These are phyloP conservation scores for Gryon sp. DNA, from an alignment of 1,140 invertebrate genomes.

Conservation along the genomic window DNA sequence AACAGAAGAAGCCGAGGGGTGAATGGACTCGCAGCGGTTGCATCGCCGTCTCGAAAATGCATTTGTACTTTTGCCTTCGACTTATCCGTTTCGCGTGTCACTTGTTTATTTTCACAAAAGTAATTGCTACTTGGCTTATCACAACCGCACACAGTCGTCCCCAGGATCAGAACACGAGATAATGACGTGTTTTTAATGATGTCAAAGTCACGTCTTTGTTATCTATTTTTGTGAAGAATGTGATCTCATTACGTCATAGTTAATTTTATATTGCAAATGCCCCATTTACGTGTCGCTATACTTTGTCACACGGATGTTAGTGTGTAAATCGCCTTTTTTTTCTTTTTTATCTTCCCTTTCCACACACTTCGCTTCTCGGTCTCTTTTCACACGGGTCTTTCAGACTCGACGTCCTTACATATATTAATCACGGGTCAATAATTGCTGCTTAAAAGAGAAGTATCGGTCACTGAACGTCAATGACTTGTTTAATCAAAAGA, in stretches of 20 bases:
- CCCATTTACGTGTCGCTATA: conserved; percentile 40
- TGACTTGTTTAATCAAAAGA: conserved; percentile 51
- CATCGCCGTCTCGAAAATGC: conserved; percentile 10
- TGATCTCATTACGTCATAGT: conserved; percentile 50
- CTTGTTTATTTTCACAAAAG: conserved; percentile 9
- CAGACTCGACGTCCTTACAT: conserved; percentile 40
- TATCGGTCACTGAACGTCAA: conserved; percentile 58
- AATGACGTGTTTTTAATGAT: conserved; percentile 37
- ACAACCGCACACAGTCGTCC: neutral
- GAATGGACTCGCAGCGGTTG: conserved; percentile 22
- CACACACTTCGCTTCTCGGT: too few relatives aligned
- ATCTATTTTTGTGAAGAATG: conserved; percentile 42
- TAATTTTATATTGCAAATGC: conserved; percentile 52
- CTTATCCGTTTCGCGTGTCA: conserved; percentile 3
- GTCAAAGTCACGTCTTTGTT: conserved; percentile 49
- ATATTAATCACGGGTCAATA: conserved; percentile 50
- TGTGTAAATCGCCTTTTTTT: conserved; percentile 32
- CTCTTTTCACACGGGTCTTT: conserved; percentile 31
- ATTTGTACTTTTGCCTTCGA: conserved; percentile 1
- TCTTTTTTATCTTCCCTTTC: conserved; percentile 39
- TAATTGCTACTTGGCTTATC: conserved; percentile 4
- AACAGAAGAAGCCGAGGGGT: conserved; percentile 5
- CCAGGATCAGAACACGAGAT: conserved; percentile 15
- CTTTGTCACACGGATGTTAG: conserved; percentile 21
- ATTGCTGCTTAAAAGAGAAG: conserved; percentile 48